Percentiles rank a stretch among this genome's conserved stretches.
These are phyloP conservation scores for Spatulosminthurus flaviceps DNA, from an alignment of 2,888 invertebrate genomes.

Conservation along the genomic window DNA sequence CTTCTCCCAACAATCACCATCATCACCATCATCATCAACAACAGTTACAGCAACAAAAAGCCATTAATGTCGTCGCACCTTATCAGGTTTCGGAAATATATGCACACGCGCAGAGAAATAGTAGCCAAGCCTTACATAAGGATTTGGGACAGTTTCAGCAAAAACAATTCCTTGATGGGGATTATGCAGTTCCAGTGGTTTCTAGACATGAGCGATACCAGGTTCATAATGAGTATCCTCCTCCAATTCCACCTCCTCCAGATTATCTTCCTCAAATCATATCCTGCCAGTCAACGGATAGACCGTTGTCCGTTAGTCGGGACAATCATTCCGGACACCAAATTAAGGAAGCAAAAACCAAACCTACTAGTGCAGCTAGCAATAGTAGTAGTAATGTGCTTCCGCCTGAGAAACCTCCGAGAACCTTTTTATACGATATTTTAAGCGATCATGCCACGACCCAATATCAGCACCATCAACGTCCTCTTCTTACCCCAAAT, in stretches of 20 bases:
- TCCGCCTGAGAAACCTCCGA: slow-evolving; percentile 80
- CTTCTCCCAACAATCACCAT: slow-evolving; percentile 6
- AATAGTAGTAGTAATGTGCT: slow-evolving; percentile 69
- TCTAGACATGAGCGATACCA: slow-evolving; percentile 22
- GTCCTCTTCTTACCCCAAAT: slow-evolving; percentile 33
- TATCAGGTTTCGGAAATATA: slow-evolving; percentile 58
- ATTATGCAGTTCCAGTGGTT: slow-evolving; percentile 34
- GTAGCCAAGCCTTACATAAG: background rate
- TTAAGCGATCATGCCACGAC: slow-evolving; percentile 47
- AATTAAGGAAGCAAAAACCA: slow-evolving; percentile 25
- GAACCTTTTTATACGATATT: slow-evolving; percentile 69
- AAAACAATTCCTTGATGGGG: background rate
- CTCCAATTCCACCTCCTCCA: slow-evolving; percentile 35
- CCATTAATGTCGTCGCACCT: slow-evolving; percentile 60
- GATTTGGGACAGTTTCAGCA: background rate
- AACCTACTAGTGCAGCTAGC: slow-evolving; percentile 12
- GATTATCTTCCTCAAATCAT: slow-evolving; percentile 8
- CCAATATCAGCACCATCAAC: slow-evolving; percentile 39
- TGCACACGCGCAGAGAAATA: background rate
- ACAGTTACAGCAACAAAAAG: slow-evolving; percentile 43
- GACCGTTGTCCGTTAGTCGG: slow-evolving; percentile 39
- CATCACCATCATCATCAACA: slow-evolving; percentile 29
- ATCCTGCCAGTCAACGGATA: slow-evolving; percentile 31
- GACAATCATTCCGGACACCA: slow-evolving; percentile 19
- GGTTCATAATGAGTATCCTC: slow-evolving; percentile 35